A percentile compares a stretch with the other conserved stretches of the same genome.
Evolutionary conservation across 2,888 invertebrate species (phyloP).

Genomic region (Axea sp.): DNA sequence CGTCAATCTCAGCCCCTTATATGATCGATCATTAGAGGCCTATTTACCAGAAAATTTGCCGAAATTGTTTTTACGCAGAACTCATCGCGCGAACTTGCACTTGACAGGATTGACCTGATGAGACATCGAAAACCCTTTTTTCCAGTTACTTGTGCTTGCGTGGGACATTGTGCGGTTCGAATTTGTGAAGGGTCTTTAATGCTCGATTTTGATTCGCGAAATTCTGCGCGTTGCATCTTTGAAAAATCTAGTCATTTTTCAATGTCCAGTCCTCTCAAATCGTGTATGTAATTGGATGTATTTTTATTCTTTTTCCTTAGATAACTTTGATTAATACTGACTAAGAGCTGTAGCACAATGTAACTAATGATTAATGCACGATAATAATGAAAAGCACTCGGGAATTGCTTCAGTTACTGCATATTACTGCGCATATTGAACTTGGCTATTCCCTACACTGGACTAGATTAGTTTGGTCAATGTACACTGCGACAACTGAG

Average conservation of each 20-base stretch:
- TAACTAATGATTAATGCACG: conserved; percentile 70
- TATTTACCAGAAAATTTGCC: conserved; percentile 77
- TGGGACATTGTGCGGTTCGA: not conserved
- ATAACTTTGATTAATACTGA: conserved; percentile 17
- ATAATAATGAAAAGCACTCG: conserved; percentile 71
- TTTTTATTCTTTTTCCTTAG: conserved; percentile 6
- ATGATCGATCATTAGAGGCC: conserved; percentile 78
- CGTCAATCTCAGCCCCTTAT: conserved; percentile 77
- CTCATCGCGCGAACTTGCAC: conserved; percentile 47
- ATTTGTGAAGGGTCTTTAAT: not conserved
- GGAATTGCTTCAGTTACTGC: conserved; percentile 66
- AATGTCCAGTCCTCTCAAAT: too few relatives aligned
- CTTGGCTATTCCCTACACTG: conserved; percentile 69
- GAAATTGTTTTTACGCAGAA: conserved; percentile 69
- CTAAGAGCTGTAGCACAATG: not conserved
- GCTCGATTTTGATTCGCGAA: too few relatives aligned
- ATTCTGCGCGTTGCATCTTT: too few relatives aligned
- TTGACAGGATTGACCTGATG: conserved; percentile 47
- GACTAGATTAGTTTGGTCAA: conserved; percentile 76
- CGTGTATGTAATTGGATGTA: too few relatives aligned
- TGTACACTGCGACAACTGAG: conserved; percentile 63
- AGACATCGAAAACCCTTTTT: not conserved
- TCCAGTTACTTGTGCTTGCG: not conserved
- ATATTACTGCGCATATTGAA: conserved; percentile 75
- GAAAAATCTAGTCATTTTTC: too few relatives aligned